Conservation (phyloP, 2,888 invertebrate genomes). For the Timandra comae region DNA sequence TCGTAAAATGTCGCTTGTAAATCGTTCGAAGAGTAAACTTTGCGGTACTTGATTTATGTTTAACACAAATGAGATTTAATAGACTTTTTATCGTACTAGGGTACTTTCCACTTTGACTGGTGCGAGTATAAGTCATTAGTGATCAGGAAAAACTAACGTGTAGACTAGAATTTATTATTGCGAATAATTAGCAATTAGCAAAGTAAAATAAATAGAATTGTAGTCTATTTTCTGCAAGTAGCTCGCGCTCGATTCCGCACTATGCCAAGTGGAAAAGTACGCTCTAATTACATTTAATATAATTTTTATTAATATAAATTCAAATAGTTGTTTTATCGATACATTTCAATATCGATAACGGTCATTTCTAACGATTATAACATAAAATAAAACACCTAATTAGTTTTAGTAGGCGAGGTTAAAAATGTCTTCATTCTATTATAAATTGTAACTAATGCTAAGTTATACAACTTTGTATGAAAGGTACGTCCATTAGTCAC, state of each 20-base stretch:
- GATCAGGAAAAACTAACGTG: too few species aligned
- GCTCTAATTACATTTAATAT: background rate
- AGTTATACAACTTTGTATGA: constrained; percentile 48
- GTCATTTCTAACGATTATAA: constrained; percentile 26
- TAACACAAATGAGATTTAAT: constrained; percentile 7
- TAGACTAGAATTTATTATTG: too few species aligned
- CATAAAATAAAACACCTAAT: constrained; percentile 48
- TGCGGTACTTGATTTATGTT: constrained; percentile 31
- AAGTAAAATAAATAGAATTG: too few species aligned
- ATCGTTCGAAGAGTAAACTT: constrained; percentile 36
- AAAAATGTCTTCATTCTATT: constrained; percentile 60
- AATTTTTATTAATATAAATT: too few species aligned
- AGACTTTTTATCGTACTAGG: too few species aligned
- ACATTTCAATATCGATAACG: constrained; percentile 10
- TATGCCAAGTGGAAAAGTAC: too few species aligned
- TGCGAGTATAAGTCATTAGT: too few species aligned
- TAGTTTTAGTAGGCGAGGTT: constrained; percentile 50
- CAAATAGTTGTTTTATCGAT: too few species aligned
- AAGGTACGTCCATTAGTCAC: constrained; percentile 58
- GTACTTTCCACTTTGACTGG: too few species aligned
- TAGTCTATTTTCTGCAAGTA: too few species aligned
- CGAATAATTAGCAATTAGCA: too few species aligned
- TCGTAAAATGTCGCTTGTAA: constrained; percentile 51
- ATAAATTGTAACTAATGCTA: constrained; percentile 65
- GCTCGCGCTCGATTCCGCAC: too few species aligned